Base-by-base conservation (phyloP, 2,113 vertebrate species). In the Cynopterus brachyotis region DNA sequence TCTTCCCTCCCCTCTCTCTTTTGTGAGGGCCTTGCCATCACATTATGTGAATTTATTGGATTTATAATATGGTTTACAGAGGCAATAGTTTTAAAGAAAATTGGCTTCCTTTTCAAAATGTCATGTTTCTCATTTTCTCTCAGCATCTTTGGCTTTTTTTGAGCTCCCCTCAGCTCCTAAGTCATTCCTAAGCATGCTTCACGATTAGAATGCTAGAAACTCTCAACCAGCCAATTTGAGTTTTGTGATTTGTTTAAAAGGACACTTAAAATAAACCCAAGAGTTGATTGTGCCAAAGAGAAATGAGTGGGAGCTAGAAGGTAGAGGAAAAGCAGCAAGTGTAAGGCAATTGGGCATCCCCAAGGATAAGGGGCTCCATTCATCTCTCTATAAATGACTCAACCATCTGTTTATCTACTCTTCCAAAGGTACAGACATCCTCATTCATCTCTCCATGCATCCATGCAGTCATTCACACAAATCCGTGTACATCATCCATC, bases 121-220 rank as follows among this genome's bases (percentile, higher is more conserved):
- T 98, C 98, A 98, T 98, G 98, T 98, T 98, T 98, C 98, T 99
- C 98, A 98, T 99, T 99, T 99, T 94, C 98, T 98, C 9, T 5
- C 92, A 60, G 95, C 97, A 97, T 98, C 97, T 98, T 64, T 79
- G 97, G 97, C 97, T 98, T 97, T 98, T 98, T 98, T 98, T 72
- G 22, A 97, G 95, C 97, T 98, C 95, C 45, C 98, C 98, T 98
- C 97, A 98, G 97, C 85, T 97, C 96, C 98, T 97, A 98, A 98
- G 98, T 98, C 98, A 98, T 98, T 98, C 97, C 96, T 96, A 98
- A 98, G 90, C 97, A 96, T 96, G 98, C 97, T 97, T 97, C 47
- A 7, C 98, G 98, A 98, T 98, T 98, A 98, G 98, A 98, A 98
- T 59, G 55, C 97, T 2, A 26, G 98, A 98, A 98, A 98, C 98